Evolutionary conservation across 2,888 invertebrate genomes (phyloP).

Genomic region (Trichopoda pennipes): DNA sequence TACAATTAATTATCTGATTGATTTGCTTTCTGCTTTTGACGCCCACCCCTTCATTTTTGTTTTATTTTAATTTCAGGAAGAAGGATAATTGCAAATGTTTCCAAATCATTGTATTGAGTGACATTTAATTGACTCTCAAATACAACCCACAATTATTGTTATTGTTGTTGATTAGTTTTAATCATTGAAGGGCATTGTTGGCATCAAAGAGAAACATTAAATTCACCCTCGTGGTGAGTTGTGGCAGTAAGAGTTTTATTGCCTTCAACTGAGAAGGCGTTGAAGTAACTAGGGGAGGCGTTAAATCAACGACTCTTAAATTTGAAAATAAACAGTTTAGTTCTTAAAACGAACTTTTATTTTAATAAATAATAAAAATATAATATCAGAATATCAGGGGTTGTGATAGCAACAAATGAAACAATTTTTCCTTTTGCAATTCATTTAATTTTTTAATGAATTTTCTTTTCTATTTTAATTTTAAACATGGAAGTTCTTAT

Average conservation of each 20-base stretch:
- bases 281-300: not conserved
- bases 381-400: too few relatives aligned
- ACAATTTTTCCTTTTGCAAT: conserved; percentile 6
- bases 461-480: conserved; percentile 36
- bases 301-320: too few relatives aligned
- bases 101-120: conserved; percentile 69
- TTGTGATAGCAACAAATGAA: not conserved
- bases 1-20: conserved; percentile 1
- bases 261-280: conserved; percentile 22
- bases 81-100: conserved; percentile 48
- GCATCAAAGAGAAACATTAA: not conserved
- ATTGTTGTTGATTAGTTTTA: conserved; percentile 48
- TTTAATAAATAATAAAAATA: too few relatives aligned
- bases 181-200: not conserved
- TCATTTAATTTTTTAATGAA: conserved; percentile 46
- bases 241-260: conserved; percentile 12
- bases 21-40: conserved; percentile 3
- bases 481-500: conserved; percentile 64
- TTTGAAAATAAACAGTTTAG: too few relatives aligned
- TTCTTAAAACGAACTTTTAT: too few relatives aligned
- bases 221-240: conserved; percentile 1
- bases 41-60: not conserved
- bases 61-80: not conserved
- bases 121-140: conserved; percentile 70
- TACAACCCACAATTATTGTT: conserved; percentile 69